phyloP scores from a whole-genome alignment of 1,140 invertebrate genomes.

The Drosophila pandora region DNA sequence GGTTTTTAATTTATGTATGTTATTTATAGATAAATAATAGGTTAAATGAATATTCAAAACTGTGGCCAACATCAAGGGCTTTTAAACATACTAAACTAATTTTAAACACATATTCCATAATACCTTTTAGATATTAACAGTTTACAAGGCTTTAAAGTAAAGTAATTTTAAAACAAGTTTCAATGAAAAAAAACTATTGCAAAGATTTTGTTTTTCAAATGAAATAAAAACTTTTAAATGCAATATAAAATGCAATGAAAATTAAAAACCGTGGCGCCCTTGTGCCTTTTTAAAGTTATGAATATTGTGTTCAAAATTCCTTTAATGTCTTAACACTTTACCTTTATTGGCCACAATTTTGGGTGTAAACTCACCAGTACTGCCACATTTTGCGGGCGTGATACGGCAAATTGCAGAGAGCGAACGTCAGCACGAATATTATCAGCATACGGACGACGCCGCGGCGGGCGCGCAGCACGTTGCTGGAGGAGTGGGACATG shows the following conservation, averaged over 20 bases:
- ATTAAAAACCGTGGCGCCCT: background rate
- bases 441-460: slow-evolving; percentile 92
- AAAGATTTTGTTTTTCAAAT: too few relatives aligned
- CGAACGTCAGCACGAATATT: slow-evolving; percentile 92
- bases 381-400: slow-evolving; percentile 93
- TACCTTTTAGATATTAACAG: too few relatives aligned
- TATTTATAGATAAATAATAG: too few relatives aligned
- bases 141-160: too few relatives aligned
- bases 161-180: too few relatives aligned
- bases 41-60: too few relatives aligned
- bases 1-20: background rate
- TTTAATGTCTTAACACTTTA: background rate
- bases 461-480: slow-evolving; percentile 88
- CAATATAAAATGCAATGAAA: background rate
- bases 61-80: too few relatives aligned
- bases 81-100: too few relatives aligned
- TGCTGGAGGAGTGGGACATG: slow-evolving; percentile 87
- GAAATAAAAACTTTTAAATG: background rate
- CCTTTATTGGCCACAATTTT: slow-evolving; percentile 1
- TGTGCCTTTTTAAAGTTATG: background rate
- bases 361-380: slow-evolving; percentile 84
- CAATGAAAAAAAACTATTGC: too few relatives aligned
- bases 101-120: too few relatives aligned
- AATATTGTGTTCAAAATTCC: background rate
- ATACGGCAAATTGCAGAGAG: slow-evolving; percentile 92